Percentiles rank a stretch among this genome's conserved stretches.
These are phyloP conservation scores for Drosophila nikananu DNA, from an alignment of 1,140 invertebrate genomes.

Conservation along the genomic window DNA sequence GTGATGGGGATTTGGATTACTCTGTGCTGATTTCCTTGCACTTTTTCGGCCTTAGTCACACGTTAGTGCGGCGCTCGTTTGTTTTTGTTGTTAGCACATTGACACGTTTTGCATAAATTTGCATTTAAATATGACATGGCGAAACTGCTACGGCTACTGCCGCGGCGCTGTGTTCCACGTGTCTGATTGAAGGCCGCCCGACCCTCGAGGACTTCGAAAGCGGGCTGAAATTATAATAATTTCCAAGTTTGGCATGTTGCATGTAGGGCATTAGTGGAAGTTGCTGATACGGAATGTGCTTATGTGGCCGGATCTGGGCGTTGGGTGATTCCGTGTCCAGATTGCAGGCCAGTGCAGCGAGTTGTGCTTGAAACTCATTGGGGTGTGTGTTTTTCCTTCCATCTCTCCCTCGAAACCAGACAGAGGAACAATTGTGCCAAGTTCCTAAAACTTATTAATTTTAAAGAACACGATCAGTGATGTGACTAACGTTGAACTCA, in stretches of 20 bases:
- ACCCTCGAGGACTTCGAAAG: constrained; percentile 5
- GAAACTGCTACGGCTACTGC: constrained; percentile 4
- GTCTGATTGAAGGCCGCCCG: constrained; percentile 53
- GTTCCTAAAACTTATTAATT: neutral
- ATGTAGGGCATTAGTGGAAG: constrained; percentile 40
- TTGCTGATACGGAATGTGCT: constrained; percentile 24
- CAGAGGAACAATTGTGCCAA: neutral
- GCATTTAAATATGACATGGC: constrained; percentile 72
- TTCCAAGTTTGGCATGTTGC: constrained; percentile 36
- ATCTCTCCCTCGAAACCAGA: neutral
- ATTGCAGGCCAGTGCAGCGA: constrained; percentile 19
- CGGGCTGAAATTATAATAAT: constrained; percentile 29
- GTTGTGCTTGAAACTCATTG: neutral
- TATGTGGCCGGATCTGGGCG: constrained; percentile 18
- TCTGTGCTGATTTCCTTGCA: constrained; percentile 39
- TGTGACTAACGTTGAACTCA: neutral
- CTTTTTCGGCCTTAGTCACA: constrained; percentile 58
- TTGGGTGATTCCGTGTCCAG: constrained; percentile 25
- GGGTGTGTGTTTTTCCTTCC: neutral
- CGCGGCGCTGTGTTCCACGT: constrained; percentile 27
- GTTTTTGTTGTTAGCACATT: constrained; percentile 82
- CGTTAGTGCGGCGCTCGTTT: constrained; percentile 53
- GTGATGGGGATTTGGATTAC: constrained; percentile 46
- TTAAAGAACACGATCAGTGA: too few relatives aligned
- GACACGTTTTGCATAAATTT: constrained; percentile 85